Base-by-base conservation (phyloP, 2,888 invertebrate species). In the Pherbina coryleti region DNA sequence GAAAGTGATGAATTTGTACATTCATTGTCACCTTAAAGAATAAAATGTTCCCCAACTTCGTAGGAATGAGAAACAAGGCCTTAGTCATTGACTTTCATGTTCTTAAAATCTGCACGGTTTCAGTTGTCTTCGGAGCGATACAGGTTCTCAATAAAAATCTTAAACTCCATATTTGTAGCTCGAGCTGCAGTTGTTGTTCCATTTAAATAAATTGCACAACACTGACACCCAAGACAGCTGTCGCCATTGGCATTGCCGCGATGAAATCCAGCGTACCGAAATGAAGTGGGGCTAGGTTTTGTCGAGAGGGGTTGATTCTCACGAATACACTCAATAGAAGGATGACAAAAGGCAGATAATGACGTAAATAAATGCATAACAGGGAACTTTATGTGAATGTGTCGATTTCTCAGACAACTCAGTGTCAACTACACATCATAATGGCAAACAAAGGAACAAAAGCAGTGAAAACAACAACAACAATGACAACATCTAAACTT, bases 341-440 rank as follows among this genome's bases (percentile, higher is more conserved):
- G 55, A 67, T 22, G 44, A 49, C 44, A 22, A 67, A 67, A 49
- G 67, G 22, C 34, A 19, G 67, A 28, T 64, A 14, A 75, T 53
- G 66, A 70, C 34, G 25, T 49, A 70, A 76, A 70, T 62, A 70
- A 70, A 70, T 70, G 51, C 70, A 76, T 70, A 62, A 34, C 34
- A 60, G n/a, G 53, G n/a, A 22, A 37, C 57, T 3, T 19, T 25
- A 70, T 44, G 55, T 44, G 44, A 66, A 66, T 64, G 34, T 64
- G 53, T 67, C 53, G 67, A 55, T 66, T 31, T 55, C 34, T 28
- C n/a, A 67, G 67, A 67, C 55, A 67, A 75, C 73, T 44, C 64
- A 7, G 31, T n/a, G 64, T 14, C 31, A 60, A 55, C 55, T 19
- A 22, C 17, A 17, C 14, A 17, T 62, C 44, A 44, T 44, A 11